Base-by-base conservation (phyloP, 2,113 vertebrate species). In the Halcyon senegalensis region DNA sequence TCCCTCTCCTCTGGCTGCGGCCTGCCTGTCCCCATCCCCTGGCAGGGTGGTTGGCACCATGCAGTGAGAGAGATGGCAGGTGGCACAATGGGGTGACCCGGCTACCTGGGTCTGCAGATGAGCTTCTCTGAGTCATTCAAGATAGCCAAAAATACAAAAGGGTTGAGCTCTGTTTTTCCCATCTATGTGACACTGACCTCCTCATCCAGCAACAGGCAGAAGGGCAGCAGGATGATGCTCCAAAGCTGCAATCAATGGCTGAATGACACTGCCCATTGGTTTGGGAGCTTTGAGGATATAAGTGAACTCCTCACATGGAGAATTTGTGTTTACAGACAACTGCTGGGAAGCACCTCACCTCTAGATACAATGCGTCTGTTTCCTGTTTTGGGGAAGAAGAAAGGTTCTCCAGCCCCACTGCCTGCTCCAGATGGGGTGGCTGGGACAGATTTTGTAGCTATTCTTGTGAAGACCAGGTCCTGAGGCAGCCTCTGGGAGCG, bases 211-310 rank as follows among this genome's bases (percentile, higher is more conserved):
- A 23, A 2, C 27, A n/a, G 55, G 69, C 77, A 55, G 73, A 67
- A 43, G 69, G 41, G 46, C 76, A 78, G 87, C 53, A 58, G 41
- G 41, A 17, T 30, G 41, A 19, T 58, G 6, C 46, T 67, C 66
- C 73, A 70, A 14, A 66, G 50, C 80, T 55, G 63, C 62, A 43
- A 14, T 5, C 2, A 1, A 18, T 33, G 58, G 85, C 69, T 46
- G 62, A 43, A 7, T 46, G 53, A 28, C 12, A n/a, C 33, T 13
- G 50, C 43, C 33, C 0, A 0, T 11, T 14, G 6, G 3, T 23
- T 15, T 48, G 58, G 66, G 44, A 78, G n/a, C 28, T 69, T 31
- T 43, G 50, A 59, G 60, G 46, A 20, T 16, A 19, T 3, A 31
- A 70, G 18, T 10, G 8, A 58, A 21, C 16, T 76, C 41, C 25